Evolutionary conservation across 2,797 vertebrate genomes (phyloP).

Genomic region (Pangasius mekongensis): DNA sequence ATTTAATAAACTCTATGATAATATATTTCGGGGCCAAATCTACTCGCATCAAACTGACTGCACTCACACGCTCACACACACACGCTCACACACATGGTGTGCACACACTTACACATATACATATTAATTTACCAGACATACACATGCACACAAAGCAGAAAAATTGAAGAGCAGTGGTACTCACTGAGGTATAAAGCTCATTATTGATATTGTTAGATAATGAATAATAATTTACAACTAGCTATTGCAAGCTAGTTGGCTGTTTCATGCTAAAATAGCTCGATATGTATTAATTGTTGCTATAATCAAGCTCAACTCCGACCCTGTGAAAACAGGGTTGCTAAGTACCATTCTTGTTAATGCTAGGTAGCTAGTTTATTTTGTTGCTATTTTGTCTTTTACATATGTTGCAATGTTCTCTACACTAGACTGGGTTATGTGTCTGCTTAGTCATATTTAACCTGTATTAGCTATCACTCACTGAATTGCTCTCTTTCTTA

Average conservation of each 20-base stretch:
- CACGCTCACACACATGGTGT: neutral
- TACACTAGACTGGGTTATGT: neutral
- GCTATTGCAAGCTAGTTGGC: too few species aligned
- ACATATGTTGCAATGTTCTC: neutral
- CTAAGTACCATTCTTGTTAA: neutral
- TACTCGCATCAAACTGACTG: neutral
- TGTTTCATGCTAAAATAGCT: neutral
- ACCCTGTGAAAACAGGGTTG: too few species aligned
- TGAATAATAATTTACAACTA: too few species aligned
- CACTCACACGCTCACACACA: neutral
- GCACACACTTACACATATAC: conserved; percentile 9
- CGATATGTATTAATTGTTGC: neutral
- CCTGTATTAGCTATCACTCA: neutral
- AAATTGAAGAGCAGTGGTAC: neutral
- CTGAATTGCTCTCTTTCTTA: too few species aligned
- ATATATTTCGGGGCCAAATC: neutral
- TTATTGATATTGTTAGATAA: neutral
- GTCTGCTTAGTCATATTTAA: neutral
- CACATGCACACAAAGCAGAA: neutral
- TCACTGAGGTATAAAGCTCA: neutral
- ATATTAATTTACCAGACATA: neutral
- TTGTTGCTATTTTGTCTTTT: neutral
- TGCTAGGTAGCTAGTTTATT: neutral
- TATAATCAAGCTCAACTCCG: neutral
- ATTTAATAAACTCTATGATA: neutral